Evolutionary conservation across 2,888 invertebrate genomes (phyloP), one percentile per base, ranked within the genome.

Genomic region (Papilio elwesi): DNA sequence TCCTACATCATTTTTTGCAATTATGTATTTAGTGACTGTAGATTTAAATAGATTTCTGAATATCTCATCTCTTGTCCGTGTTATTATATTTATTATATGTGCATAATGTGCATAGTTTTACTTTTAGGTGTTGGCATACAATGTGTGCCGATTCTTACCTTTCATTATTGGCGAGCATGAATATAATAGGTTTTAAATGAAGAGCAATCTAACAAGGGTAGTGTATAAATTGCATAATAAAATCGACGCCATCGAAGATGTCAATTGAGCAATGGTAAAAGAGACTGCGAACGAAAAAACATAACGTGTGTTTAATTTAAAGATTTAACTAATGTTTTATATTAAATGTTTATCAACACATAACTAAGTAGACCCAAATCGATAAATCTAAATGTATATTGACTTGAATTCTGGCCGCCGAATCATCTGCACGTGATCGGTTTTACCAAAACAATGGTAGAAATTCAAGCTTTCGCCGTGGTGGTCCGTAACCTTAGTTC

Each of bases 81-180:
- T 65, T 65, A 71, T 71, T 66, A 66, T 59, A 65, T 70, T 51
- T 64, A 55, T 65, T 55, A 65, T 70, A 64, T 53, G 53, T 65
- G 49, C 48, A 57, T 66, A 51, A 71, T 49, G 38, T 65, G 53
- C 59, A 57, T 48, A 66, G 71, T 71, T 71, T 66, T 66, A 66
- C 59, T 71, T 71, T 53, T 3, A 63, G 13, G 0, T 7, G 8
- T 43, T 6, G 26, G 26, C 1, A 26, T 2, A 26, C 26, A 26
- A 26, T 26, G 26, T 26, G 26, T 26, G 26, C 26, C 9, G 43
- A 43, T 43, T 43, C 9, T 9, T 43, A 4, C 2, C 9, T 43
- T 9, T 43, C 43, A 43, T 43, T 43, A 43, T 43, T 59, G n/a
- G n/a, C 8, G 1, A 26, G n/a, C 38, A 10, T 59, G 36, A 51